Conservation (phyloP, 2,113 vertebrate species). For the Ciconia boyciana region DNA sequence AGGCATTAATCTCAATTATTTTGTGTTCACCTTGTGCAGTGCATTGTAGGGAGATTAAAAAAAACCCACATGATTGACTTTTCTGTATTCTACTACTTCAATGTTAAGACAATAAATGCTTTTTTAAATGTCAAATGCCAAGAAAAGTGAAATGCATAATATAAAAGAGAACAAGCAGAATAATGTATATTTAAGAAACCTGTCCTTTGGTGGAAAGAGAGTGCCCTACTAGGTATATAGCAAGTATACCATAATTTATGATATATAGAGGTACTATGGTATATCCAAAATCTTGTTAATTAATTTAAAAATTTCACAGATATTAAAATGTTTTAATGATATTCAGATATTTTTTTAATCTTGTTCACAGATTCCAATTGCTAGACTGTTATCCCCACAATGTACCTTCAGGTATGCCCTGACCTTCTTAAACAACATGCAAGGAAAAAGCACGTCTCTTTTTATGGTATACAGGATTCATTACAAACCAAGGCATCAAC, state of each 20-base stretch:
- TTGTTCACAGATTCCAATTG: not conserved
- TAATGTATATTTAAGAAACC: not conserved
- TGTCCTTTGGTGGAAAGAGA: not conserved
- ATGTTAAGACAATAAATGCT: not conserved
- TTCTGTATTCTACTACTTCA: not conserved
- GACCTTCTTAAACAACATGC: not conserved
- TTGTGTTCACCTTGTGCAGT: not conserved
- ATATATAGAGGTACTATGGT: not conserved
- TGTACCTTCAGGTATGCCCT: not conserved
- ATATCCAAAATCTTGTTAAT: not conserved
- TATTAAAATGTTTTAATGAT: not conserved
- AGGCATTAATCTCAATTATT: not conserved
- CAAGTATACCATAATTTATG: not conserved
- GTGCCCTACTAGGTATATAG: not conserved
- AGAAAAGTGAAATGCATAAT: not conserved
- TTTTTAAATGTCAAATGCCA: not conserved
- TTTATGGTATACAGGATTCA: not conserved
- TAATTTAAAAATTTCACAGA: not conserved
- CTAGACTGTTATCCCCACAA: not conserved
- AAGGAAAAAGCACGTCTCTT: not conserved
- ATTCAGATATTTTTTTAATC: not conserved
- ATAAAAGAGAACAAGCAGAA: conserved; percentile 17
- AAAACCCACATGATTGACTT: not conserved
- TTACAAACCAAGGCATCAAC: not conserved
- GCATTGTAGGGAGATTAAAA: not conserved